Evolutionary conservation across 2,888 invertebrate genomes (phyloP).

Genomic region (Caenorhabditis imperialis): DNA sequence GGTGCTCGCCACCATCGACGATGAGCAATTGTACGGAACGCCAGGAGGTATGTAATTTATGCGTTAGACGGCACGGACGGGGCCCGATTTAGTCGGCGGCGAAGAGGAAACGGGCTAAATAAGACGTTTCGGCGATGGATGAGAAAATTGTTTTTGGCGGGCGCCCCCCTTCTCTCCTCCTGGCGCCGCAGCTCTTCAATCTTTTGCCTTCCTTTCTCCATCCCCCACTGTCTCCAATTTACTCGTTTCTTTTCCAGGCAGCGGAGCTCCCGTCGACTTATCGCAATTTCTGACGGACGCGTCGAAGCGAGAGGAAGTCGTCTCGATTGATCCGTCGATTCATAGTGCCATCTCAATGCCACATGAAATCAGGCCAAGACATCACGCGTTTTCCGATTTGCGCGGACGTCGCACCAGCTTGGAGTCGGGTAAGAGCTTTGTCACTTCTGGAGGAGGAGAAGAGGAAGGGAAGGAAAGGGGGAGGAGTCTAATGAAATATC

Average conservation of each 20-base stretch:
- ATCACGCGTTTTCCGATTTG: constrained; percentile 21
- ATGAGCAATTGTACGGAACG: constrained; percentile 56
- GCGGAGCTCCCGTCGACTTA: constrained; percentile 28
- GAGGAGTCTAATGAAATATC: not conserved
- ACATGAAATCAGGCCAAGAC: constrained; percentile 28
- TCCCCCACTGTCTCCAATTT: too few relatives aligned
- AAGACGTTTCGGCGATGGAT: constrained; percentile 33
- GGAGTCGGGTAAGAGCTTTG: constrained; percentile 66
- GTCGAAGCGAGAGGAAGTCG: constrained; percentile 41
- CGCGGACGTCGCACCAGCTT: constrained; percentile 46
- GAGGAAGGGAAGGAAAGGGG: not conserved
- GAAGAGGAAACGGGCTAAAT: constrained; percentile 19
- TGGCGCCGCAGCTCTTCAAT: too few relatives aligned
- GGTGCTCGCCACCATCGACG: constrained; percentile 39
- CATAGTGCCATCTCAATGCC: constrained; percentile 80
- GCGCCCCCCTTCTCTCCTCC: too few relatives aligned
- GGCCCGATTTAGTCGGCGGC: not conserved
- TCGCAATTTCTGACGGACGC: constrained; percentile 42
- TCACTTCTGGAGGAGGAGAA: constrained; percentile 13
- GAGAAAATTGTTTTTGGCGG: constrained; percentile 45
- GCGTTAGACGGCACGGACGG: constrained; percentile 6
- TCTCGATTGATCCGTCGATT: constrained; percentile 82
- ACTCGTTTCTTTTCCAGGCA: too few relatives aligned
- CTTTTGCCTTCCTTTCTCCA: too few relatives aligned
- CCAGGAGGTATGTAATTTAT: constrained; percentile 37